These are phyloP conservation scores for Pseudochirops cupreus DNA, from an alignment of 2,797 vertebrate genomes.

Conservation along the genomic window DNA sequence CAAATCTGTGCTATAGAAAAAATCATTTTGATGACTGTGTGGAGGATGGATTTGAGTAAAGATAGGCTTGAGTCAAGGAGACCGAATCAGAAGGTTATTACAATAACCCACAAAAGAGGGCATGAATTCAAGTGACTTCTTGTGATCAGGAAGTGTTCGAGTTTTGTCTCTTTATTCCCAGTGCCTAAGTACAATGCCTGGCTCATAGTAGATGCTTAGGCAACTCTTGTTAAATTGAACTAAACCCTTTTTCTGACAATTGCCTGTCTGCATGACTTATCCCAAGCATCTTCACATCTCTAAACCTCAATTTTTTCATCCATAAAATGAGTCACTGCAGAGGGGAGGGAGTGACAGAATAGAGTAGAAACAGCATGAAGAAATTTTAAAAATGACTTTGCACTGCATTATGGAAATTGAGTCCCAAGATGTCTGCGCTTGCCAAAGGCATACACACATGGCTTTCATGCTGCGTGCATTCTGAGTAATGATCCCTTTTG, in stretches of 20 bases:
- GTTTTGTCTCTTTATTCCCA: neutral
- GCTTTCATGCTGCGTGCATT: conserved; percentile 21
- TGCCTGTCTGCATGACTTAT: neutral
- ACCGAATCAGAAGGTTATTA: neutral
- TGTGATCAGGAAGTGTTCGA: neutral
- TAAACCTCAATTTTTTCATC: neutral
- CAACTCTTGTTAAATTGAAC: neutral
- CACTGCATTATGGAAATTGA: conserved; percentile 44
- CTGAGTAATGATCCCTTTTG: conserved; percentile 44
- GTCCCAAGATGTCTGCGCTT: conserved; percentile 12
- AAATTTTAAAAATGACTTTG: conserved; percentile 19
- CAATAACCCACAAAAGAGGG: neutral
- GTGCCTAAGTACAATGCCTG: neutral
- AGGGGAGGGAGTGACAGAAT: neutral
- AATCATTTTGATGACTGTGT: neutral
- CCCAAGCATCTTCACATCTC: neutral
- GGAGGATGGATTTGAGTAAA: neutral
- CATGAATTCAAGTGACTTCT: neutral
- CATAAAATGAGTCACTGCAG: conserved; percentile 1
- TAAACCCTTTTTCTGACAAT: neutral
- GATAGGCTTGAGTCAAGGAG: neutral
- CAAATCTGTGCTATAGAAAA: neutral
- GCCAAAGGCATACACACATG: conserved; percentile 23
- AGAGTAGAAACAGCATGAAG: conserved; percentile 11
- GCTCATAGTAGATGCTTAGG: neutral